Conservation (phyloP, 2,888 invertebrate species). For the Peribatodes rhomboidaria region DNA sequence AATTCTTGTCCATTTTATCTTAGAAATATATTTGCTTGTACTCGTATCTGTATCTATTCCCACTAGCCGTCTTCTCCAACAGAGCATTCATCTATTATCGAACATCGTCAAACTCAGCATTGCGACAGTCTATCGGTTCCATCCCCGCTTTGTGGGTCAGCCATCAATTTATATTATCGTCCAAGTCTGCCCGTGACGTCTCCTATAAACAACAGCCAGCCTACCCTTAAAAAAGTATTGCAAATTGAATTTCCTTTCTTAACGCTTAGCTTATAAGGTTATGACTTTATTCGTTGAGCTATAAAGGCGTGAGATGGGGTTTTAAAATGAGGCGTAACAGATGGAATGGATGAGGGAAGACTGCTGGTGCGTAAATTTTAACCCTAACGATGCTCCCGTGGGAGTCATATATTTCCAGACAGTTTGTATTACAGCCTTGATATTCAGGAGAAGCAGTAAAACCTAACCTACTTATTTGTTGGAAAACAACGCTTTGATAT, state of each 20-base stretch:
- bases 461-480: conserved; percentile 12
- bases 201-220: conserved; percentile 47
- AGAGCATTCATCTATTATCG: conserved; percentile 24
- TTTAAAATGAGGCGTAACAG: conserved; percentile 26
- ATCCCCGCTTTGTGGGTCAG: conserved; percentile 52
- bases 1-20: no score
- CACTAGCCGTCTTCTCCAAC: background rate
- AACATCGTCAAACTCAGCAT: conserved; percentile 30
- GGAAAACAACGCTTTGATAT: conserved; percentile 7
- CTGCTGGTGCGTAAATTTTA: conserved; percentile 28
- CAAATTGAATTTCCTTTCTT: conserved; percentile 55
- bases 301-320: conserved; percentile 29
- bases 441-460: conserved; percentile 21
- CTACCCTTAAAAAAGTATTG: conserved; percentile 50
- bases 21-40: background rate
- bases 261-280: conserved; percentile 27
- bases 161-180: conserved; percentile 59
- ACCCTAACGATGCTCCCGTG: conserved; percentile 29
- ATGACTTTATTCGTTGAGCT: conserved; percentile 20
- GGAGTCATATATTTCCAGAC: conserved; percentile 25
- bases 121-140: conserved; percentile 40
- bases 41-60: conserved; percentile 5
- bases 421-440: conserved; percentile 30
- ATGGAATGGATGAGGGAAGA: conserved; percentile 22
- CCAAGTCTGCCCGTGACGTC: conserved; percentile 51